Percentiles rank a stretch among this genome's conserved stretches.
phyloP scores from a whole-genome alignment of 1,140 invertebrate species.

The Lineus longissimus region DNA sequence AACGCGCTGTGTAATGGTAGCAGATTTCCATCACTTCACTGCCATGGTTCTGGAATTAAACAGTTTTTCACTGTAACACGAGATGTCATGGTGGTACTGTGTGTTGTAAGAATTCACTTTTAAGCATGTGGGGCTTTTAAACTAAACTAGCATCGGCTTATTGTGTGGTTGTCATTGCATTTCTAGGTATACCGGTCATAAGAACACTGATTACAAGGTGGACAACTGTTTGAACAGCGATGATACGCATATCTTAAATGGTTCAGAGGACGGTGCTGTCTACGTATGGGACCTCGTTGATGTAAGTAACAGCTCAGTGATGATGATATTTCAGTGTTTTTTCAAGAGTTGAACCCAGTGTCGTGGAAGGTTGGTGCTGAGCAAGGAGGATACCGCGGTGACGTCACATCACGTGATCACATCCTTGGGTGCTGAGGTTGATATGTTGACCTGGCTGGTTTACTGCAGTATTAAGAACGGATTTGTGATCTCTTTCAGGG shows the following conservation, averaged over 20 bases:
- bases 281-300: constrained; percentile 85
- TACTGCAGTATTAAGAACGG: too few species aligned
- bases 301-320: constrained; percentile 25
- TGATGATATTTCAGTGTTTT: background rate
- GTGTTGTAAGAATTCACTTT: too few species aligned
- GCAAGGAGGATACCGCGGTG: too few species aligned
- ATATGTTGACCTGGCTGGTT: background rate
- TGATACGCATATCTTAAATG: constrained; percentile 80
- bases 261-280: constrained; percentile 79
- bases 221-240: constrained; percentile 79
- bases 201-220: constrained; percentile 73
- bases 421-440: background rate
- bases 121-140: too few species aligned
- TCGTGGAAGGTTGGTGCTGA: background rate
- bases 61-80: too few species aligned
- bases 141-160: too few species aligned
- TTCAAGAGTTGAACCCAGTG: background rate
- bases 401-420: too few species aligned
- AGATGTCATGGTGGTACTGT: too few species aligned
- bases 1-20: background rate
- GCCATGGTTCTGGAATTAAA: background rate
- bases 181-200: constrained; percentile 72
- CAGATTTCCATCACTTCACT: background rate
- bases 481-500: constrained; percentile 55
- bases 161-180: too few species aligned